Base-by-base conservation (phyloP, 2,113 vertebrate genomes). In the Oreotrochilus melanogaster region DNA sequence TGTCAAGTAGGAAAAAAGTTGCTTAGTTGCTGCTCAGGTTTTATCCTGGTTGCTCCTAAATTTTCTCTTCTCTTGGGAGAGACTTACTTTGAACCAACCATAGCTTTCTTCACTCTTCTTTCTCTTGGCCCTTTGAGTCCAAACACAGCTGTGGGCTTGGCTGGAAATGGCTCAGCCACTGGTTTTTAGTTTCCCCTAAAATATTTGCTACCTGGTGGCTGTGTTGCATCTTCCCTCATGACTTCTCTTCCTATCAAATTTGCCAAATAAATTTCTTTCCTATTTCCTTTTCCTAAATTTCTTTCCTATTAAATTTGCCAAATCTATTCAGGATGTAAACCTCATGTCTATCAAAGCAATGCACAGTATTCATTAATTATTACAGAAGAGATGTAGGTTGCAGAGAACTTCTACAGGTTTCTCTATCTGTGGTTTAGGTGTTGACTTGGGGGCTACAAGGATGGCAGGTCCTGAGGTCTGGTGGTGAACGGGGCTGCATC, bases 151-250 rank as follows among this genome's bases (percentile, higher is more conserved):
- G 10, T 3, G 23, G 35, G 2, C 7, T 37, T 61, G 25, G 11
- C 33, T 61, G 37, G 45, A 83, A 72, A 73, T 30, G 31, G 5
- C n/a, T 80, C 51, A 51, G 9, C 25, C 33, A 5, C 2, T 47
- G 10, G 15, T 7, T 66, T 7, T 50, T 54, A 11, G 27, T 61
- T 45, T 73, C 1, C 15, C 42, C 18, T 24, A 10, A 27, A 87
- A 28, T 22, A 1, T 18, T 80, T 86, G 8, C 50, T 51, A 6
- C 0, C 0, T 13, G 7, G 19, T 11, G 11, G 18, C 78, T 89
- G 14, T 33, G 6, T 30, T 75, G 5, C 25, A 17, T 58, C 6
- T 11, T 89, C 11, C n/a, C 35, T 74, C 11, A 3, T 60, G 45
- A 22, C 5, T 14, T 76, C 65, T 45, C 6, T 65, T 21, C 10